Conservation (phyloP, 2,797 vertebrate genomes). For the Macroramphosus scolopax region DNA sequence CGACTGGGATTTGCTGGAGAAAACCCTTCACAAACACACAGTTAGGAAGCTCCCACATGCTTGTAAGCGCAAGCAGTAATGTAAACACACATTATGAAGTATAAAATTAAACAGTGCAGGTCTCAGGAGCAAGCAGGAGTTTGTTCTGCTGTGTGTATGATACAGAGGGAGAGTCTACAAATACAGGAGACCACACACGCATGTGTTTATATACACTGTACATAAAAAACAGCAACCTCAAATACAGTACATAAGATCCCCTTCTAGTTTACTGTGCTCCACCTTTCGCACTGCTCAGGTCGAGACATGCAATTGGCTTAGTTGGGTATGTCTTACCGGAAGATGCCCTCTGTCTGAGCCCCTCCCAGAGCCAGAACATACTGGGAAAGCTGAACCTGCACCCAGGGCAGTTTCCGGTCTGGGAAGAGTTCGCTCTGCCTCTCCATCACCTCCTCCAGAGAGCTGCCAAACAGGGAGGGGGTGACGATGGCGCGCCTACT, state of each 20-base stretch:
- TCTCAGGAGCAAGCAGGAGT: slow-evolving; percentile 38
- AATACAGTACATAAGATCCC: slow-evolving; percentile 10
- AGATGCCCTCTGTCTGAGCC: slow-evolving; percentile 90
- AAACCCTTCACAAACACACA: slow-evolving; percentile 46
- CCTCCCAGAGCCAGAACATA: slow-evolving; percentile 88
- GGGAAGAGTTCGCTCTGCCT: slow-evolving; percentile 86
- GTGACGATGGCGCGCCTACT: slow-evolving; percentile 87
- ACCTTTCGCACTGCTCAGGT: slow-evolving; percentile 15
- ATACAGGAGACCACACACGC: slow-evolving; percentile 67
- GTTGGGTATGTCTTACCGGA: slow-evolving; percentile 78
- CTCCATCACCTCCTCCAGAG: slow-evolving; percentile 90
- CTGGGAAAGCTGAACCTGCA: slow-evolving; percentile 90
- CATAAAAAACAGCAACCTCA: slow-evolving; percentile 24
- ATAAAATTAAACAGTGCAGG: slow-evolving; percentile 50
- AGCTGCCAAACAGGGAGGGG: slow-evolving; percentile 88
- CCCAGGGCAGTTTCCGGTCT: slow-evolving; percentile 87
- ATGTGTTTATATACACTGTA: slow-evolving; percentile 36
- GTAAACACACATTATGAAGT: slow-evolving; percentile 61
- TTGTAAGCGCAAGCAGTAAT: slow-evolving; percentile 35
- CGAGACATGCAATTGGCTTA: slow-evolving; percentile 14
- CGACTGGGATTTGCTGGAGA: slow-evolving; percentile 27
- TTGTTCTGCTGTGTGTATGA: slow-evolving; percentile 51
- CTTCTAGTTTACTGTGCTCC: slow-evolving; percentile 34
- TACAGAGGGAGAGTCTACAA: slow-evolving; percentile 36
- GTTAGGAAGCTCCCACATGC: slow-evolving; percentile 36